phyloP scores from a whole-genome alignment of 2,113 vertebrate genomes.

The Channa maculata region DNA sequence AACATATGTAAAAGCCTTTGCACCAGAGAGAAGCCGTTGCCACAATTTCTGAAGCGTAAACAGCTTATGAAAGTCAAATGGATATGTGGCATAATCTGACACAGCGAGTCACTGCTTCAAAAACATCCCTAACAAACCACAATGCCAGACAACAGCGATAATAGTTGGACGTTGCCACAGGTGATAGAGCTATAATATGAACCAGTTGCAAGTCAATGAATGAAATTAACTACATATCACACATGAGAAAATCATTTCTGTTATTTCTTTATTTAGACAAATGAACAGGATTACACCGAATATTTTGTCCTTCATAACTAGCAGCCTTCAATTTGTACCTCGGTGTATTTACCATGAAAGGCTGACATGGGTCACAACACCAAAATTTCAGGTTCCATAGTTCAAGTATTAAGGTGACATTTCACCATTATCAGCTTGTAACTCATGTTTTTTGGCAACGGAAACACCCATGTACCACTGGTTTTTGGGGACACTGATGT shows the following conservation, averaged over 20 bases:
- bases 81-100: constrained; percentile 88
- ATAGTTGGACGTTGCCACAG: constrained; percentile 72
- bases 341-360: constrained; percentile 15
- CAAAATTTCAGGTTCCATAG: constrained; percentile 34
- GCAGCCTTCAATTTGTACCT: constrained; percentile 25
- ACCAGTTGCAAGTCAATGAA: constrained; percentile 16
- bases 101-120: constrained; percentile 80
- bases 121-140: constrained; percentile 83
- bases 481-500: constrained; percentile 53
- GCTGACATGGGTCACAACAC: constrained; percentile 30
- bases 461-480: constrained; percentile 54
- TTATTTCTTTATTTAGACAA: not conserved
- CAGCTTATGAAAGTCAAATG: constrained; percentile 89
- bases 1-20: constrained; percentile 85
- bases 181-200: constrained; percentile 53
- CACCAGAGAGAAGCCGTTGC: constrained; percentile 82
- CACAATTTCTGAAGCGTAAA: constrained; percentile 86
- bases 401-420: constrained; percentile 46
- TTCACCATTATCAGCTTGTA: constrained; percentile 36
- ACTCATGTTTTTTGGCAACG: constrained; percentile 43
- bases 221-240: constrained; percentile 51
- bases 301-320: constrained; percentile 1
- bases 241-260: not conserved
- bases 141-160: constrained; percentile 68
- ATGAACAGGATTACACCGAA: constrained; percentile 24